Conservation (phyloP, 2,113 vertebrate species). For the Catagonus wagneri region DNA sequence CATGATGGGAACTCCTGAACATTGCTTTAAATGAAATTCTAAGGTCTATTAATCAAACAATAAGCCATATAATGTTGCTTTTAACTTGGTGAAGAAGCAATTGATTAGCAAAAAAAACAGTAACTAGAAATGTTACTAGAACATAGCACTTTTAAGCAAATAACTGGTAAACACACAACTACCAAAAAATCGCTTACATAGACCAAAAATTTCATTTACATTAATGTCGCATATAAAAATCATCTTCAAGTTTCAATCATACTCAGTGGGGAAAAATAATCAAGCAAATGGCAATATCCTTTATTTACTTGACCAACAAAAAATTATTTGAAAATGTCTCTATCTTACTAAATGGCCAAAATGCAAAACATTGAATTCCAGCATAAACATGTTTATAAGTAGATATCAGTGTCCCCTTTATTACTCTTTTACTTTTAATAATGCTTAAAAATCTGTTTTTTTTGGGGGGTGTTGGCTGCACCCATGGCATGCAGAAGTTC, state of each 20-base stretch:
- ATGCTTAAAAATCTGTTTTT: not conserved
- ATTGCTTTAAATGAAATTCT: slow-evolving; percentile 48
- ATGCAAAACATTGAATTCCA: slow-evolving; percentile 30
- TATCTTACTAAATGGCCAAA: not conserved
- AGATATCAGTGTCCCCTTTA: not conserved
- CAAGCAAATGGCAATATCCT: slow-evolving; percentile 27
- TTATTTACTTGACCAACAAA: slow-evolving; percentile 37
- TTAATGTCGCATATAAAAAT: not conserved
- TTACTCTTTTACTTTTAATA: not conserved
- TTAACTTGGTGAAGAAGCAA: slow-evolving; percentile 41
- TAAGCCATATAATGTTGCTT: not conserved
- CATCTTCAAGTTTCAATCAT: slow-evolving; percentile 35
- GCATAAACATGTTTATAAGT: slow-evolving; percentile 10
- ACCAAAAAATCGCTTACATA: not conserved
- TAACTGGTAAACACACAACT: slow-evolving; percentile 32
- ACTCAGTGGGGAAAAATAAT: not conserved
- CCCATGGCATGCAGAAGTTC: no score
- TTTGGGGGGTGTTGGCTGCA: no score
- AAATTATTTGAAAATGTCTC: not conserved
- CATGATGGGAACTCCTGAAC: no score
- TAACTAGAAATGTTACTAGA: slow-evolving; percentile 8
- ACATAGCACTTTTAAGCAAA: not conserved
- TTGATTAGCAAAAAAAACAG: slow-evolving; percentile 43
- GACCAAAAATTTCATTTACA: slow-evolving; percentile 12
- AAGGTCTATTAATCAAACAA: slow-evolving; percentile 37